Percentiles rank a stretch among this genome's conserved stretches.
These are phyloP conservation scores for Leptinotarsa haldemani DNA, from an alignment of 2,888 invertebrate genomes.

Conservation along the genomic window DNA sequence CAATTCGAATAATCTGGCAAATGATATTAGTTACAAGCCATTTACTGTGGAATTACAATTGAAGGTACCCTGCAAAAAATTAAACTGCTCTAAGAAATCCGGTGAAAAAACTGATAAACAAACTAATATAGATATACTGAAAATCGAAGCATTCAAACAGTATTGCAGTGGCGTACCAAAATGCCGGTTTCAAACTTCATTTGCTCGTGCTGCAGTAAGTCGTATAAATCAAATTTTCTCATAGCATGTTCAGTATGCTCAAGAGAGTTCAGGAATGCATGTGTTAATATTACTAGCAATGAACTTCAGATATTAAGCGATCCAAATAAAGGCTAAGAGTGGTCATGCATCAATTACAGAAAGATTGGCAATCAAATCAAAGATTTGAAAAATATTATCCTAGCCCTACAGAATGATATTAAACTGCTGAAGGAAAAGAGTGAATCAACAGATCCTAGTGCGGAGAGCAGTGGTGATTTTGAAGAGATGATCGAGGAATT, in stretches of 20 bases:
- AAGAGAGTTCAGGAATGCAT: neutral
- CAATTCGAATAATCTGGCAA: no score
- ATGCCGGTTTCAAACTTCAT: constrained; percentile 8
- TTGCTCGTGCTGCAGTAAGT: constrained; percentile 10
- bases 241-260: constrained; percentile 7
- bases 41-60: no score
- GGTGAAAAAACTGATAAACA: no score
- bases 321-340: constrained; percentile 4
- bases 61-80: no score
- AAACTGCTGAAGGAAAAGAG: neutral
- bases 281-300: neutral
- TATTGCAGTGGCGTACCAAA: constrained; percentile 5
- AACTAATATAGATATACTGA: no score
- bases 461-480: neutral
- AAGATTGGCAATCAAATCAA: constrained; percentile 19
- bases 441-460: neutral
- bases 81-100: no score
- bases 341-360: constrained; percentile 5
- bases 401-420: constrained; percentile 9
- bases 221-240: neutral
- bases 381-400: constrained; percentile 9
- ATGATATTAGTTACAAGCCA: no score
- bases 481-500: constrained; percentile 3
- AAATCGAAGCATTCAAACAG: no score
- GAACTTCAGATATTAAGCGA: constrained; percentile 3